These are phyloP conservation scores for Philopedon plagiatum DNA, from an alignment of 2,888 invertebrate species.

Conservation along the genomic window DNA sequence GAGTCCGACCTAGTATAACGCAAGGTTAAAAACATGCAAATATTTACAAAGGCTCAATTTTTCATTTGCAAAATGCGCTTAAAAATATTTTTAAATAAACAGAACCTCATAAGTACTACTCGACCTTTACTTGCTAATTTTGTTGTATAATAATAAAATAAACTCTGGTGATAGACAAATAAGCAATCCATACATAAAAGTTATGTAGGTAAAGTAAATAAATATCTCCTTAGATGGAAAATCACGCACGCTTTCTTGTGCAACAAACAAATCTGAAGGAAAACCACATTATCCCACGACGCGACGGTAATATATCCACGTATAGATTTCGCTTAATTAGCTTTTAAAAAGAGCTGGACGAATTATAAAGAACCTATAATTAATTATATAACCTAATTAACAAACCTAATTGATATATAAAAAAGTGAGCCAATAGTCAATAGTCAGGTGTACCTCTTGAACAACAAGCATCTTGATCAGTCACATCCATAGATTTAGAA, in stretches of 20 bases:
- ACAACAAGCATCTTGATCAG: no score
- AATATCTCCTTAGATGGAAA: conserved; percentile 31
- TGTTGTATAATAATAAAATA: not conserved
- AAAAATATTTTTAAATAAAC: conserved; percentile 2
- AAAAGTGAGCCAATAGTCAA: no score
- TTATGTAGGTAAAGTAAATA: conserved; percentile 23
- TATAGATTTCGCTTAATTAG: not conserved
- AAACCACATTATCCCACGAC: not conserved
- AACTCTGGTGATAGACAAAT: not conserved
- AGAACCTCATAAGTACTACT: not conserved
- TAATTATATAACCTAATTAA: no score
- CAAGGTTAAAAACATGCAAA: conserved; percentile 8
- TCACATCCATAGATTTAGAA: no score
- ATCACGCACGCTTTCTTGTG: not conserved
- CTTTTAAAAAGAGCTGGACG: no score
- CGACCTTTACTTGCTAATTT: not conserved
- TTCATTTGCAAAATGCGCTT: not conserved
- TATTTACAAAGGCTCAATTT: not conserved
- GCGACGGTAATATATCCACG: no score
- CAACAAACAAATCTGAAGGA: conserved; percentile 9
- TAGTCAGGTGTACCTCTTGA: no score
- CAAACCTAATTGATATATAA: no score
- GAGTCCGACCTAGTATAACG: not conserved
- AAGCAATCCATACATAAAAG: not conserved
- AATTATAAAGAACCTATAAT: no score